A percentile compares a stretch with the other conserved stretches of the same genome.
Conservation (phyloP, 2,888 invertebrate genomes). For the Mythimna impura region DNA sequence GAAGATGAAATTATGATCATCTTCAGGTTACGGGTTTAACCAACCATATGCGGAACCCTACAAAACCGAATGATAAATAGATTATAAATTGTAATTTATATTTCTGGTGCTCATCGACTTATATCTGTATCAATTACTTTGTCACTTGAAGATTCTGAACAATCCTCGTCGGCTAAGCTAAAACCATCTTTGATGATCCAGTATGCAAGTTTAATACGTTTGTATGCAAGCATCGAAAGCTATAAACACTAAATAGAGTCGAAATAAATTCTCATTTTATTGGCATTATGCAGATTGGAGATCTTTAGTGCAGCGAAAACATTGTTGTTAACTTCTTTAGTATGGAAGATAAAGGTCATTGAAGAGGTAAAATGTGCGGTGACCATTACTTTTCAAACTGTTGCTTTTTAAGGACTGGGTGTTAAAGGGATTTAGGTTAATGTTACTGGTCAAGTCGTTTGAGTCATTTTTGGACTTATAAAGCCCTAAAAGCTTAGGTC, state of each 20-base stretch:
- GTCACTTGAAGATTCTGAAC: slow-evolving; percentile 52
- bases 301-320: slow-evolving; percentile 32
- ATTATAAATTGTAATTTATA: slow-evolving; percentile 75
- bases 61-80: slow-evolving; percentile 72
- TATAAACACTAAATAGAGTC: slow-evolving; percentile 41
- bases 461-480: slow-evolving; percentile 6
- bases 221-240: slow-evolving; percentile 25
- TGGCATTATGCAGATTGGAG: slow-evolving; percentile 43
- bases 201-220: slow-evolving; percentile 13
- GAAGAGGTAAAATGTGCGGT: neutral
- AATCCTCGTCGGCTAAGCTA: slow-evolving; percentile 38
- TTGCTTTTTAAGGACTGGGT: neutral
- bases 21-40: neutral
- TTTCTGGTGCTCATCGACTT: slow-evolving; percentile 50
- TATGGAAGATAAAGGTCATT: slow-evolving; percentile 1
- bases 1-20: neutral
- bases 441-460: neutral
- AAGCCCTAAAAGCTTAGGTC: slow-evolving; percentile 33
- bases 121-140: slow-evolving; percentile 69
- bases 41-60: slow-evolving; percentile 32
- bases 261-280: slow-evolving; percentile 49
- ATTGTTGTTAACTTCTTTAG: slow-evolving; percentile 37
- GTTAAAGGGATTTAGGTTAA: neutral
- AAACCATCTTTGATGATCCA: slow-evolving; percentile 47
- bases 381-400: neutral